Percentiles rank a stretch among this genome's conserved stretches.
phyloP scores from a whole-genome alignment of 2,797 vertebrate genomes.

The Helarctos malayanus region DNA sequence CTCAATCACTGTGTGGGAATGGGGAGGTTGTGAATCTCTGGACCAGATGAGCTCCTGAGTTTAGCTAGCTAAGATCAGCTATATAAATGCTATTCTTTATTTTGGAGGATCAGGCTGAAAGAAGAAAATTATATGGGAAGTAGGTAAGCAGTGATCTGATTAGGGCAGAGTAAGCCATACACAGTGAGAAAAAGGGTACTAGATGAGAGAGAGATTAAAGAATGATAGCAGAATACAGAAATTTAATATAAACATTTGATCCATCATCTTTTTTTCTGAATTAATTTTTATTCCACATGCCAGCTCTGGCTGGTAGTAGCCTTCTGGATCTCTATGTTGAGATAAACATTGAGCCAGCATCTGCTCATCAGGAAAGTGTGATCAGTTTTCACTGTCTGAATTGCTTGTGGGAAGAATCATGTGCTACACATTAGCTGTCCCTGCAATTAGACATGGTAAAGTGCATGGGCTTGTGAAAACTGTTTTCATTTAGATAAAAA shows the following conservation, averaged over 20 bases:
- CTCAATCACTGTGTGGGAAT: not conserved
- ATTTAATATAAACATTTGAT: not conserved
- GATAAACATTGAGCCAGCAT: not conserved
- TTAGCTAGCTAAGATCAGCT: not conserved
- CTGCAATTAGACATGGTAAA: not conserved
- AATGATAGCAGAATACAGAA: not conserved
- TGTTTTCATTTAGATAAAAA: not conserved
- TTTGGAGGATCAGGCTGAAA: not conserved
- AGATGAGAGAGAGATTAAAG: not conserved
- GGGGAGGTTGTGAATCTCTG: not conserved
- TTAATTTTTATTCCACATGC: not conserved
- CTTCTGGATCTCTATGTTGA: not conserved
- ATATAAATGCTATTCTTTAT: not conserved
- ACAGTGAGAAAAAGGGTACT: not conserved
- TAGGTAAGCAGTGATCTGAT: not conserved
- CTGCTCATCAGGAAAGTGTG: not conserved
- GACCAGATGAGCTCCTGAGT: not conserved
- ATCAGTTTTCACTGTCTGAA: not conserved
- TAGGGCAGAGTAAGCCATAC: not conserved
- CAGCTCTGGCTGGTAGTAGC: not conserved
- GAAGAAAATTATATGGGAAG: not conserved
- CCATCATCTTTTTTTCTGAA: not conserved
- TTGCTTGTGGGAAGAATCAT: not conserved
- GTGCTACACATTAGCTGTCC: not conserved
- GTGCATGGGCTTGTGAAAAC: not conserved